Conservation (phyloP, 2,797 vertebrate genomes). For the Acrossocheilus fasciatus region DNA sequence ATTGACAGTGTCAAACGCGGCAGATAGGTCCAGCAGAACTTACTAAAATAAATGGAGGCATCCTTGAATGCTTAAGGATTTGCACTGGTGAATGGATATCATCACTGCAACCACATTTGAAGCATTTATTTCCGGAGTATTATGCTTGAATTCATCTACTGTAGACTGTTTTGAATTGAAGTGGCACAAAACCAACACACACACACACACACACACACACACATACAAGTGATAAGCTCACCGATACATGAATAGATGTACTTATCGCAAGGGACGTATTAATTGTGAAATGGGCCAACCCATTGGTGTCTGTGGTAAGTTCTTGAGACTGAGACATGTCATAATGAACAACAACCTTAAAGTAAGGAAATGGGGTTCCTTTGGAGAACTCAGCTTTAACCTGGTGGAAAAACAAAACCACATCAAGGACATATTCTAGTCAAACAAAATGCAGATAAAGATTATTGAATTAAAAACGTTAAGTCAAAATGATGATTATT, state of each 20-base stretch:
- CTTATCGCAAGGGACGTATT: neutral
- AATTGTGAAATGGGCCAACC: conserved; percentile 10
- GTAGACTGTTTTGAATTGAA: neutral
- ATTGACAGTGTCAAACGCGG: no score
- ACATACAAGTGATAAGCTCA: neutral
- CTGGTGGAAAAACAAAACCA: neutral
- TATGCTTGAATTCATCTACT: neutral
- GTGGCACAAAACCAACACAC: neutral
- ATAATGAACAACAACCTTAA: neutral
- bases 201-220: neutral
- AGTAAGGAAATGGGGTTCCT: neutral
- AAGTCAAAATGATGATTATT: no score
- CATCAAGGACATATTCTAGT: neutral
- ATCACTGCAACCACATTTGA: neutral
- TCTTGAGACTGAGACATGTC: accelerated
- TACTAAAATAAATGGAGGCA: neutral
- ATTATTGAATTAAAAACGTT: no score
- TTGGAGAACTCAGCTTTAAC: conserved; percentile 25
- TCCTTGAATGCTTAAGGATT: neutral
- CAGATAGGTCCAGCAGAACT: no score
- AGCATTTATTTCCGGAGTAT: neutral
- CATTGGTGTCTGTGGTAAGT: conserved; percentile 13
- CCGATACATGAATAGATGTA: neutral
- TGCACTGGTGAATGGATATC: neutral
- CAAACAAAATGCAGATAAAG: neutral